Evolutionary conservation across 2,113 vertebrate species (phyloP).

Genomic region (Oncorhynchus tshawytscha): DNA sequence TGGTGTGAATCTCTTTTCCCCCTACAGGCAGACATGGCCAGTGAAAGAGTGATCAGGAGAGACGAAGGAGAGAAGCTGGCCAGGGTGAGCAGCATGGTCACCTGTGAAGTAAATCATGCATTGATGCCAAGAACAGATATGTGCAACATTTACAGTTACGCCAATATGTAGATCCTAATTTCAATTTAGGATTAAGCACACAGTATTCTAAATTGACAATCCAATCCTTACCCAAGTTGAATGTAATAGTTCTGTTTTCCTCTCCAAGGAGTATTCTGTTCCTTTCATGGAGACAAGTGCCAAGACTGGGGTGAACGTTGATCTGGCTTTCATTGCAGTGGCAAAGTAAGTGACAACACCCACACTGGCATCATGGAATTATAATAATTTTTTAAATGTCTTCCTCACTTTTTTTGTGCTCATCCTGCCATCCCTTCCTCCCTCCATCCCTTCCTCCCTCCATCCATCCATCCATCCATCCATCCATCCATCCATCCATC

Average conservation of each 20-base stretch:
- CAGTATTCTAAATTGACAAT: neutral
- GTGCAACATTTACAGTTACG: no score
- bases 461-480: neutral
- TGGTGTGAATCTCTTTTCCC: neutral
- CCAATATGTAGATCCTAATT: no score
- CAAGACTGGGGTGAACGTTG: no score
- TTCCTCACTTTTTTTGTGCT: no score
- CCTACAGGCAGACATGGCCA: conserved; percentile 83
- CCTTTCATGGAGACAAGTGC: conserved; percentile 62
- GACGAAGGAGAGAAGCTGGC: conserved; percentile 91
- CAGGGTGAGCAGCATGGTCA: conserved; percentile 67
- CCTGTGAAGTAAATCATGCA: no score
- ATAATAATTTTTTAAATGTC: no score
- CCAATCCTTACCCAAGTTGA: no score
- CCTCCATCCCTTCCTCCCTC: no score
- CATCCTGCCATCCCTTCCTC: no score
- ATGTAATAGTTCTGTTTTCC: conserved; percentile 11
- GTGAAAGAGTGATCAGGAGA: conserved; percentile 74
- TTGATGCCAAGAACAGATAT: neutral
- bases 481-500: neutral
- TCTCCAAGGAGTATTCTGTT: conserved; percentile 86
- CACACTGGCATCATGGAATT: no score
- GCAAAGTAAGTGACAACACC: no score
- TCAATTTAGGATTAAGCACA: conserved; percentile 71
- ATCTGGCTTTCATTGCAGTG: no score